Percentiles rank a stretch among this genome's conserved stretches.
phyloP scores from a whole-genome alignment of 2,888 invertebrate genomes.

The Cremastinae sp. region DNA sequence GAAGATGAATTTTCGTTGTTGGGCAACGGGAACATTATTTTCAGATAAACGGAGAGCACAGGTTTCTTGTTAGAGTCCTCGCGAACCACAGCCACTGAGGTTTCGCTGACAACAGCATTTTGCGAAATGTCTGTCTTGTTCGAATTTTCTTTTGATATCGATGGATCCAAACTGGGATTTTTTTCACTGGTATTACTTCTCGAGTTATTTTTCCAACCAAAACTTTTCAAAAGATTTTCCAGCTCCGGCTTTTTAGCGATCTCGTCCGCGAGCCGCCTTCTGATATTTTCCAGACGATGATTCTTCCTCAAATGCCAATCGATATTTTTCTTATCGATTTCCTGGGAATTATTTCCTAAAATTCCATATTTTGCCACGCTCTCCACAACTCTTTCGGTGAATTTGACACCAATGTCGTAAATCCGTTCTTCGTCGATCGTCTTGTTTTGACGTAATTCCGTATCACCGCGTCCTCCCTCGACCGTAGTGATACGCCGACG shows the following conservation, averaged over 20 bases:
- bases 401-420: slow-evolving; percentile 38
- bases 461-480: slow-evolving; percentile 12
- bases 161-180: background rate
- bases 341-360: slow-evolving; percentile 13
- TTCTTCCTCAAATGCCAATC: slow-evolving; percentile 53
- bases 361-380: slow-evolving; percentile 37
- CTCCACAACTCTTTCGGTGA: slow-evolving; percentile 40
- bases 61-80: slow-evolving; percentile 6
- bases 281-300: slow-evolving; percentile 47
- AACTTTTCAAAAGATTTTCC: slow-evolving; percentile 26
- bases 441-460: slow-evolving; percentile 41
- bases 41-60: slow-evolving; percentile 37
- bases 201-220: slow-evolving; percentile 46
- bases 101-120: too few species aligned
- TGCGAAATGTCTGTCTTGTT: too few species aligned
- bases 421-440: slow-evolving; percentile 40
- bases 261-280: slow-evolving; percentile 39
- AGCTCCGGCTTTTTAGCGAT: slow-evolving; percentile 35
- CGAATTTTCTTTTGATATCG: background rate
- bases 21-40: slow-evolving; percentile 13
- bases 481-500: background rate
- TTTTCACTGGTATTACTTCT: background rate
- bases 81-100: too few species aligned
- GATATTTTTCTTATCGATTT: slow-evolving; percentile 39
- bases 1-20: too few species aligned